Conservation (phyloP, 2,888 invertebrate species). For the Nasonia oneida region DNA sequence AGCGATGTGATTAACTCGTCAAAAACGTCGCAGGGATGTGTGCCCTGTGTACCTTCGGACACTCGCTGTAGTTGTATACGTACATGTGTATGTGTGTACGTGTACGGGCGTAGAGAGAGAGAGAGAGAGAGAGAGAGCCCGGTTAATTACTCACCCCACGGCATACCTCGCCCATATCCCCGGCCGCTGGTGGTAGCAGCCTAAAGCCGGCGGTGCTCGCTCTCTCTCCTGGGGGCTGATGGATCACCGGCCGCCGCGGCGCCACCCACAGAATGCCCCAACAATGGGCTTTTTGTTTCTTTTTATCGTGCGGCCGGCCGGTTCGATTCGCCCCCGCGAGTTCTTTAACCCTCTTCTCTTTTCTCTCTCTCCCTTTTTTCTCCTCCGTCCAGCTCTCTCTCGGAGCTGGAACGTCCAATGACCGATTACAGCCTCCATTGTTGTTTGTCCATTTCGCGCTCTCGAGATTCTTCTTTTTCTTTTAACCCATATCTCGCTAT, state of each 20-base stretch:
- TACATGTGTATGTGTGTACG: constrained; percentile 71
- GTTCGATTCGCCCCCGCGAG: background rate
- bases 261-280: constrained; percentile 77
- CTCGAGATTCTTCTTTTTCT: background rate
- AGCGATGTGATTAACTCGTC: constrained; percentile 3
- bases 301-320: constrained; percentile 69
- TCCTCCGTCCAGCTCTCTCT: background rate
- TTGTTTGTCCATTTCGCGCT: constrained; percentile 25
- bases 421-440: constrained; percentile 26
- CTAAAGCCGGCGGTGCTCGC: background rate
- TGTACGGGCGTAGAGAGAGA: constrained; percentile 73
- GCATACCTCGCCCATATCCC: constrained; percentile 13
- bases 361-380: background rate
- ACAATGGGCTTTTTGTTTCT: constrained; percentile 77
- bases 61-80: background rate
- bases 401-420: constrained; percentile 18
- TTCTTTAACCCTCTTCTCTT: constrained; percentile 23
- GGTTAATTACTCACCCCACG: constrained; percentile 77
- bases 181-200: constrained; percentile 25
- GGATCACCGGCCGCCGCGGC: constrained; percentile 73
- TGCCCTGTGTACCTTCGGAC: background rate
- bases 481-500: background rate
- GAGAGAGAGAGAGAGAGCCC: constrained; percentile 68
- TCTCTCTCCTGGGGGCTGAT: constrained; percentile 70
- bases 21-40: background rate